Evolutionary conservation across 2,888 invertebrate species (phyloP), one percentile per base, ranked within the genome.

Genomic region (Calliphora vomitoria): DNA sequence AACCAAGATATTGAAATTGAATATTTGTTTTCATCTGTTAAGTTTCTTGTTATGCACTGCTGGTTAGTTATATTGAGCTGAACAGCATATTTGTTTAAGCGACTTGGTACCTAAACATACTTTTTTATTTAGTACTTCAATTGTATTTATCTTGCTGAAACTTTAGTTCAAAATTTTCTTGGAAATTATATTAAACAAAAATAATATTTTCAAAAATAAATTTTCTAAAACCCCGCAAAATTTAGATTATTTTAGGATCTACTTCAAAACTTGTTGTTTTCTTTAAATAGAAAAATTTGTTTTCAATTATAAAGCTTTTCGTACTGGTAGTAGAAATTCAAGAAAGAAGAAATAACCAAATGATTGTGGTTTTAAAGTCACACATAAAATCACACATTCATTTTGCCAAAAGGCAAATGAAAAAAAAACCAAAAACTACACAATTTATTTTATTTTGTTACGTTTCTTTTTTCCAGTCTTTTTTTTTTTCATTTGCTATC

Each of bases 351-450:
- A 53, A 53, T 35, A 4, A n/a, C 4, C 18, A 20, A 50, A 76
- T 18, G 44, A 81, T 84, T 87, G 80, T 84, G 87, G 87, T 60
- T 71, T 75, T 50, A 25, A 64, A 58, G 31, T 20, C 8, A 55
- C 62, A 74, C 50, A 79, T n/a, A 69, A 38, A 8, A 15, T 38
- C 31, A 68, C 31, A 50, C 38, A 78, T 38, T 5, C 53, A 53
- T 62, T 38, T 50, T 35, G 50, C 75, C n/a, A 62, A 71, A 71
- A 35, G 60, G 13, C 60, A 76, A 66, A 38, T 58, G 58, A 66
- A 74, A 66, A 20, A 64, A 55, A 84, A 79, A 35, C 72, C 64
- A 72, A 71, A 60, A 71, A 44, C 53, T 64, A 62, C 31, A 79
- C 1, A 79, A 82, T 47, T 71, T 62, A 62, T 69, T 78, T 82